These are phyloP conservation scores for Myotis daubentonii DNA, from an alignment of 2,797 vertebrate species.

Conservation along the genomic window DNA sequence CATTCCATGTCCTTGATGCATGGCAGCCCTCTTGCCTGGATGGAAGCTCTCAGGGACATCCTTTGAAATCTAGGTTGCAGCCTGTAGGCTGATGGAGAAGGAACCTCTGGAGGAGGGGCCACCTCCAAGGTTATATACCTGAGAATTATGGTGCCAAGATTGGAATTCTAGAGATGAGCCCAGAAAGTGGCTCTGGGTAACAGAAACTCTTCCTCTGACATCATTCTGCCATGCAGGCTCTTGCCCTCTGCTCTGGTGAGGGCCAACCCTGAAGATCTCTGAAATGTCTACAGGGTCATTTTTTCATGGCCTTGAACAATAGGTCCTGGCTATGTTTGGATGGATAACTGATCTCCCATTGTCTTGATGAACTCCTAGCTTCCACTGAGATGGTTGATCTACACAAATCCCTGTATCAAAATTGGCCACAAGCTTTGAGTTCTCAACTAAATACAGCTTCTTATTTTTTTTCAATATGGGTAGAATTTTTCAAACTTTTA, in stretches of 20 bases:
- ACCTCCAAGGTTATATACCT: rapidly evolving
- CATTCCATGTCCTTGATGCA: rapidly evolving
- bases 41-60: background rate
- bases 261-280: background rate
- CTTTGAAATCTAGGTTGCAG: background rate
- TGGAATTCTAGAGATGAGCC: background rate
- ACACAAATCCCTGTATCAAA: background rate
- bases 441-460: background rate
- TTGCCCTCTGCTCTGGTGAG: background rate
- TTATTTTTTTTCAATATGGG: background rate
- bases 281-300: background rate
- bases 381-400: background rate
- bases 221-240: background rate
- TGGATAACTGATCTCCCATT: too few relatives aligned
- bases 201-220: background rate
- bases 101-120: background rate
- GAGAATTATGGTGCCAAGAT: background rate
- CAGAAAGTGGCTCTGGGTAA: background rate
- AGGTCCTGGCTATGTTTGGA: background rate
- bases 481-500: background rate
- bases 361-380: background rate
- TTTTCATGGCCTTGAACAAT: background rate
- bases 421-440: background rate
- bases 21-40: background rate
- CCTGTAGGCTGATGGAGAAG: background rate